Conservation (phyloP, 1,140 invertebrate genomes). For the Pseudomyrmex dendroicus region DNA sequence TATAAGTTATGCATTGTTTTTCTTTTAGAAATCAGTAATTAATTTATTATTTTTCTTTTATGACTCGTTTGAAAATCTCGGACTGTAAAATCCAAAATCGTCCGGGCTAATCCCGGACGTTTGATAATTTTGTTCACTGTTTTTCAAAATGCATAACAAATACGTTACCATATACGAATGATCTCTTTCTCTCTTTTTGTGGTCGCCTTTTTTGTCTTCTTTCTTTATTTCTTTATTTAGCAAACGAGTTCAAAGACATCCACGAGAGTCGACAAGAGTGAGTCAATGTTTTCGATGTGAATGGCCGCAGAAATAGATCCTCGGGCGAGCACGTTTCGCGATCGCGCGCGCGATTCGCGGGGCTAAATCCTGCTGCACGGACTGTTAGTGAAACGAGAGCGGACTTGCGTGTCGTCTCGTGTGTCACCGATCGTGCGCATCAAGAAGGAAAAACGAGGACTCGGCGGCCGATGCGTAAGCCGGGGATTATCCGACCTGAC, state of each 20-base stretch:
- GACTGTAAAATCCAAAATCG: too few relatives aligned
- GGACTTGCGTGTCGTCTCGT: slow-evolving; percentile 18
- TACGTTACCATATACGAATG: too few relatives aligned
- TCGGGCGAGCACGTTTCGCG: slow-evolving; percentile 61
- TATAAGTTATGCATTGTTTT: too few relatives aligned
- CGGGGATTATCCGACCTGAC: slow-evolving; percentile 30
- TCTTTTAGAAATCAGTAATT: too few relatives aligned
- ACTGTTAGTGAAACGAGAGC: slow-evolving; percentile 47
- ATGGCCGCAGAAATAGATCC: slow-evolving; percentile 79
- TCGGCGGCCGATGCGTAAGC: slow-evolving; percentile 4
- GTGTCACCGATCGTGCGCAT: slow-evolving; percentile 47
- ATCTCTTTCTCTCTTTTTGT: too few relatives aligned
- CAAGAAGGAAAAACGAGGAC: slow-evolving; percentile 35
- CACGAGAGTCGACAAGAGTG: slow-evolving; percentile 64
- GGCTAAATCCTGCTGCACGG: slow-evolving; percentile 36
- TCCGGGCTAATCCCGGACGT: too few relatives aligned
- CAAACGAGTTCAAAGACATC: slow-evolving; percentile 80
- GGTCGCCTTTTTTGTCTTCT: slow-evolving; percentile 13
- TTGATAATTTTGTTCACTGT: too few relatives aligned
- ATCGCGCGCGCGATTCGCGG: slow-evolving; percentile 50
- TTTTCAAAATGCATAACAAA: too few relatives aligned
- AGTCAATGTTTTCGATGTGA: slow-evolving; percentile 81
- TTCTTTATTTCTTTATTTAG: slow-evolving; percentile 76
- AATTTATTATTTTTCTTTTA: too few relatives aligned
- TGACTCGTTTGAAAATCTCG: too few relatives aligned